phyloP scores from a whole-genome alignment of 2,888 invertebrate species.

The Subacronicta megacephala region DNA sequence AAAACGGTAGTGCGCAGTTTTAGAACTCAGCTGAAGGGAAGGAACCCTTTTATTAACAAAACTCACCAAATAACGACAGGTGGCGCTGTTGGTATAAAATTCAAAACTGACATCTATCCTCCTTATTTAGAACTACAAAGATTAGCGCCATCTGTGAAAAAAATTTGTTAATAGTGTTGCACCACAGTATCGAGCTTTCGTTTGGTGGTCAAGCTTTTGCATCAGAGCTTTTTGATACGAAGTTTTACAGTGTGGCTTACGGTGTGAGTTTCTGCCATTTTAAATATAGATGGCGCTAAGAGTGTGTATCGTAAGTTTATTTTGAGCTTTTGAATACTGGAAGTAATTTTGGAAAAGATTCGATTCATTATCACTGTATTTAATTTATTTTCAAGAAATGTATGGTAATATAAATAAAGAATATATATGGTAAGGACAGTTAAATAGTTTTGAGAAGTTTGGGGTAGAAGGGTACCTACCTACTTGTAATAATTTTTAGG shows the following conservation, averaged over 20 bases:
- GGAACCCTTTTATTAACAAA: neutral
- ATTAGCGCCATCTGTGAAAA: conserved; percentile 38
- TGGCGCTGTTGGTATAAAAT: conserved; percentile 7
- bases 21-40: neutral
- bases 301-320: conserved; percentile 5
- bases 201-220: conserved; percentile 23
- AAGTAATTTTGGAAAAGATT: no score
- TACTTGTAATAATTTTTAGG: no score
- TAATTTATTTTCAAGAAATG: no score
- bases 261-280: neutral
- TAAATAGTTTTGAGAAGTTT: no score
- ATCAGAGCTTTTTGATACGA: conserved; percentile 1
- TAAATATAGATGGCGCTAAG: conserved; percentile 38
- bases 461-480: no score
- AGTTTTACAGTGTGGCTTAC: neutral
- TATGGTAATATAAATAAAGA: no score
- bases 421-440: no score
- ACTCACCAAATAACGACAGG: conserved; percentile 5
- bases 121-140: neutral
- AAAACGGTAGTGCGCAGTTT: no score
- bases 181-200: neutral
- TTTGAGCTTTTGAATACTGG: neutral
- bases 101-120: conserved; percentile 20
- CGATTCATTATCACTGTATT: no score
- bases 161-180: neutral